phyloP scores from a whole-genome alignment of 2,113 vertebrate species.

The Daboia siamensis region DNA sequence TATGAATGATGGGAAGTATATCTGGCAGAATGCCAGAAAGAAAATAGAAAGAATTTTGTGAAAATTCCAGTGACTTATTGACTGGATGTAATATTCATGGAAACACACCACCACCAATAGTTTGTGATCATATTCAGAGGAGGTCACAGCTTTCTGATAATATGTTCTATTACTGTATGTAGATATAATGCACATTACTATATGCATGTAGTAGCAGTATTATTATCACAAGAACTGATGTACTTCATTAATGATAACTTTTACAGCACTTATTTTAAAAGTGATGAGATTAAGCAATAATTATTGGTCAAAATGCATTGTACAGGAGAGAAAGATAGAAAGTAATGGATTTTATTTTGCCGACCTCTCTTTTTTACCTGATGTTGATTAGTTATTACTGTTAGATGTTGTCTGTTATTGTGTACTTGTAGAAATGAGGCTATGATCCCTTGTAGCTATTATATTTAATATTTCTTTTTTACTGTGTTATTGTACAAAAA shows the following conservation, averaged over 20 bases:
- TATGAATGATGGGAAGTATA: neutral
- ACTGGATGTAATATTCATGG: neutral
- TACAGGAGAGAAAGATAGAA: neutral
- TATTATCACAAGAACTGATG: neutral
- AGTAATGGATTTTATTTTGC: neutral
- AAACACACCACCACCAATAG: neutral
- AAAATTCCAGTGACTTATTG: neutral
- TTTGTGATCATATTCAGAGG: neutral
- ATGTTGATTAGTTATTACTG: neutral
- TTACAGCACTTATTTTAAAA: neutral
- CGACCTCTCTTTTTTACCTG: neutral
- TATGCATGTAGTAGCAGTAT: neutral
- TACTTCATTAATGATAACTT: neutral
- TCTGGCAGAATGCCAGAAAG: neutral
- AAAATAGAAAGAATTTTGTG: neutral
- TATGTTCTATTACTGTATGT: neutral
- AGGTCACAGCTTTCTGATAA: neutral
- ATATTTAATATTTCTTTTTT: neutral
- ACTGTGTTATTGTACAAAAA: neutral
- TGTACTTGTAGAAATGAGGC: neutral
- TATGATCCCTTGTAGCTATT: neutral
- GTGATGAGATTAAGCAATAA: neutral
- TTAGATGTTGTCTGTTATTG: neutral
- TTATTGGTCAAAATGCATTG: neutral
- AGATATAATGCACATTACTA: neutral